Percentiles rank a stretch among this genome's conserved stretches.
phyloP scores from a whole-genome alignment of 2,888 invertebrate species.

The Linnaemya tessellans region DNA sequence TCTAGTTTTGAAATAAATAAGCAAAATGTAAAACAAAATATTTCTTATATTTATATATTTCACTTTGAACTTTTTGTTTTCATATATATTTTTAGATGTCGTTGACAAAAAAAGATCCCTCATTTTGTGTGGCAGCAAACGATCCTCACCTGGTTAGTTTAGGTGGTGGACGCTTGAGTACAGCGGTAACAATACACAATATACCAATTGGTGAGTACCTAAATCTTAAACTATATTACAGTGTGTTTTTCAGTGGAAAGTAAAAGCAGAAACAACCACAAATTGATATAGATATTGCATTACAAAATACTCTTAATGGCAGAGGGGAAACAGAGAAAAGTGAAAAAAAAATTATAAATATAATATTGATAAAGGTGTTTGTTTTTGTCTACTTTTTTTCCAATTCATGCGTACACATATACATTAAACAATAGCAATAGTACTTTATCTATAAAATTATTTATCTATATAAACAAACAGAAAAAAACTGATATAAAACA shows the following conservation, averaged over 20 bases:
- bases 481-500: background rate
- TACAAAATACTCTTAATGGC: slow-evolving; percentile 20
- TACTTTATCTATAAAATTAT: background rate
- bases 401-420: background rate
- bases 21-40: background rate
- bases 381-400: background rate
- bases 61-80: background rate
- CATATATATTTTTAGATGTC: slow-evolving; percentile 79
- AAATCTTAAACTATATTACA: slow-evolving; percentile 47
- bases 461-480: background rate
- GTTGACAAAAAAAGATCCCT: slow-evolving; percentile 83
- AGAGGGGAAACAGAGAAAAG: background rate
- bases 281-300: slow-evolving; percentile 29
- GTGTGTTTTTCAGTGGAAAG: background rate
- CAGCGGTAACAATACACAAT: slow-evolving; percentile 95
- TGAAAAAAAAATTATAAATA: slow-evolving; percentile 5
- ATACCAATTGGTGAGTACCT: slow-evolving; percentile 90
- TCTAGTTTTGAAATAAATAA: background rate
- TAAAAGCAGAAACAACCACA: background rate
- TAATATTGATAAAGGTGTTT: background rate
- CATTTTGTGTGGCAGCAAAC: slow-evolving; percentile 88
- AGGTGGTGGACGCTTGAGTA: slow-evolving; percentile 94
- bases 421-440: slow-evolving; percentile 1
- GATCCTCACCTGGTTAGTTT: slow-evolving; percentile 95
- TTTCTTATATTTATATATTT: too few relatives aligned